phyloP scores from a whole-genome alignment of 2,797 vertebrate species.

The Amniataba percoides region DNA sequence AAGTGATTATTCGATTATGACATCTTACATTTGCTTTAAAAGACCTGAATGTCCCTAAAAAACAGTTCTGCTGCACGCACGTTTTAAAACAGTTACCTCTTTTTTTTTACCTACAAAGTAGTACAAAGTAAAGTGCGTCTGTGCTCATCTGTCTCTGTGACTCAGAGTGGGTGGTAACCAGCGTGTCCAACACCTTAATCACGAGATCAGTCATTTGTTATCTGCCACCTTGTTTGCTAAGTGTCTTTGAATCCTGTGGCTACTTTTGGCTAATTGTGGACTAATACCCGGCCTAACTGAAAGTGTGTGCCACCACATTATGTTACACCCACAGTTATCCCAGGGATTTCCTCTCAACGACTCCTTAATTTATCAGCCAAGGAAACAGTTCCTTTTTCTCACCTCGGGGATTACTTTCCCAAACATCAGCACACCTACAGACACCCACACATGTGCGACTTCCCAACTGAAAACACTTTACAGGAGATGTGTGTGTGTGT shows the following conservation, averaged over 20 bases:
- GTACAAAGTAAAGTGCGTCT: neutral
- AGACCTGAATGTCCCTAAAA: too few species aligned
- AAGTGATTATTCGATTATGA: too few species aligned
- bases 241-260: slow-evolving; percentile 50
- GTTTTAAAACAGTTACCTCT: neutral
- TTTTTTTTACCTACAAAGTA: neutral
- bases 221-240: slow-evolving; percentile 59
- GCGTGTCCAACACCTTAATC: slow-evolving; percentile 51
- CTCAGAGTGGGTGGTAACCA: slow-evolving; percentile 61
- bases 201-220: slow-evolving; percentile 63
- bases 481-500: neutral
- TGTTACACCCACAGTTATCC: slow-evolving; percentile 65
- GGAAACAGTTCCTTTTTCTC: slow-evolving; percentile 66
- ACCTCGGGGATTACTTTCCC: slow-evolving; percentile 66
- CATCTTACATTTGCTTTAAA: too few species aligned
- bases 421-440: slow-evolving; percentile 26
- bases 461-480: slow-evolving; percentile 53
- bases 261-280: slow-evolving; percentile 58
- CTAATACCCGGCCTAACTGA: slow-evolving; percentile 62
- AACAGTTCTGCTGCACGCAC: too few species aligned
- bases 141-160: neutral
- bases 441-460: slow-evolving; percentile 8
- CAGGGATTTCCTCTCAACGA: slow-evolving; percentile 79
- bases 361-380: slow-evolving; percentile 54
- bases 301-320: slow-evolving; percentile 65